Evolutionary conservation across 2,888 invertebrate species (phyloP).

Genomic region (Timema podura): DNA sequence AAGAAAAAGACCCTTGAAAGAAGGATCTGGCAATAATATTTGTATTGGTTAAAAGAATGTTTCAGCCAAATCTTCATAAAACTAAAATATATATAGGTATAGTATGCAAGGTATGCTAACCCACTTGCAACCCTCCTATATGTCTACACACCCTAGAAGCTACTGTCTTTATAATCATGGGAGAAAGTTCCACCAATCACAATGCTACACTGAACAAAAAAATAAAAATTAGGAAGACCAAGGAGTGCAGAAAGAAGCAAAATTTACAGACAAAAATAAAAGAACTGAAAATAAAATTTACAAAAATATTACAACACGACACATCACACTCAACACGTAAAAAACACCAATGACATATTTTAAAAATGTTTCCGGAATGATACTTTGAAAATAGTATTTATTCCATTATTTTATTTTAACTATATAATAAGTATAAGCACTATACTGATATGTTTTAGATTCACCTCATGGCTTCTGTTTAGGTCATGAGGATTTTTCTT

Average conservation of each 20-base stretch:
- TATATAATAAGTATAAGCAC: conserved; percentile 33
- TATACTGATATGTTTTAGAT: conserved; percentile 35
- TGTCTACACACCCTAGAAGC: no score
- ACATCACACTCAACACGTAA: conserved; percentile 31
- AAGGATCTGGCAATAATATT: no score
- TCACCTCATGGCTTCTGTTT: conserved; percentile 24
- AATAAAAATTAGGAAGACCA: conserved; percentile 28
- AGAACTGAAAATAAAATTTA: not conserved
- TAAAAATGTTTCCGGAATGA: conserved; percentile 32
- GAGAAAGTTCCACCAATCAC: not conserved
- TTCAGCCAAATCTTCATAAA: no score
- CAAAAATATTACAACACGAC: conserved; percentile 6
- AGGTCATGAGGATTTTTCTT: conserved; percentile 27
- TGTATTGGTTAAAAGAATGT: no score
- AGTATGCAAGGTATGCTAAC: no score
- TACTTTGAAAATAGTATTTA: conserved; percentile 34
- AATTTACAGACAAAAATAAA: conserved; percentile 21
- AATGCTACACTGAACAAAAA: not conserved
- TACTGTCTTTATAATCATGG: not conserved
- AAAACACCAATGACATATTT: conserved; percentile 31
- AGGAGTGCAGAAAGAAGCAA: conserved; percentile 28
- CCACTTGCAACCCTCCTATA: no score
- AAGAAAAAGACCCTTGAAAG: no score
- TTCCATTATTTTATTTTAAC: conserved; percentile 29
- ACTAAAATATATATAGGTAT: no score